Evolutionary conservation across 2,113 vertebrate genomes (phyloP).

Genomic region (Ramphastos sulfuratus): DNA sequence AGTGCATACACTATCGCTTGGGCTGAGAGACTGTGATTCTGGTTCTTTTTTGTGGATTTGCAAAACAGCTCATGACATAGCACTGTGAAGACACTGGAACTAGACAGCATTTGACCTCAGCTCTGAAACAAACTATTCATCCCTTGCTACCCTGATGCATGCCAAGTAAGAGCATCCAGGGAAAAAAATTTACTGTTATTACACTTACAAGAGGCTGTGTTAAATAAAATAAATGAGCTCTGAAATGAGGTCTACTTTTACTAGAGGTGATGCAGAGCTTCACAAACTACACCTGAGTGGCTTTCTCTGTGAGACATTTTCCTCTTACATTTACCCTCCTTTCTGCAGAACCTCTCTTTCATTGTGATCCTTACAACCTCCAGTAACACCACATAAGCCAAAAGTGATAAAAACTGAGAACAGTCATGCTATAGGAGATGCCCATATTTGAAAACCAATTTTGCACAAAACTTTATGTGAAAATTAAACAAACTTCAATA

Average conservation of each 20-base stretch:
- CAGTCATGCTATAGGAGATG: not conserved
- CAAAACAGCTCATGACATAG: not conserved
- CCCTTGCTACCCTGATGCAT: not conserved
- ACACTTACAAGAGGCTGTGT: not conserved
- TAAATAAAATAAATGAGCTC: conserved; percentile 27
- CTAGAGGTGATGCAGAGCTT: conserved; percentile 2
- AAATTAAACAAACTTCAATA: not conserved
- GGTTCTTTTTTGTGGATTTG: not conserved
- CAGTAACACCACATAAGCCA: not conserved
- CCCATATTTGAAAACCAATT: not conserved
- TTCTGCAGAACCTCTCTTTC: not conserved
- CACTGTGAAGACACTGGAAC: not conserved
- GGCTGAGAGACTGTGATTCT: not conserved
- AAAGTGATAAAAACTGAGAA: not conserved
- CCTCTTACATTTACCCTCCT: not conserved
- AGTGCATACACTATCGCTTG: not conserved
- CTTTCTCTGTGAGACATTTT: not conserved
- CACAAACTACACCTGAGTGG: not conserved
- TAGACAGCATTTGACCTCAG: not conserved
- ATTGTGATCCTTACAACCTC: not conserved
- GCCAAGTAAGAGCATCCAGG: not conserved
- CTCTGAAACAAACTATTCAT: not conserved
- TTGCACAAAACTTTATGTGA: not conserved
- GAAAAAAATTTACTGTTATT: conserved; percentile 27
- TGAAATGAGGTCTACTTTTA: conserved; percentile 1